Percentiles rank a stretch among this genome's conserved stretches.
phyloP scores from a whole-genome alignment of 2,113 vertebrate species.

The Chiloscyllium plagiosum region DNA sequence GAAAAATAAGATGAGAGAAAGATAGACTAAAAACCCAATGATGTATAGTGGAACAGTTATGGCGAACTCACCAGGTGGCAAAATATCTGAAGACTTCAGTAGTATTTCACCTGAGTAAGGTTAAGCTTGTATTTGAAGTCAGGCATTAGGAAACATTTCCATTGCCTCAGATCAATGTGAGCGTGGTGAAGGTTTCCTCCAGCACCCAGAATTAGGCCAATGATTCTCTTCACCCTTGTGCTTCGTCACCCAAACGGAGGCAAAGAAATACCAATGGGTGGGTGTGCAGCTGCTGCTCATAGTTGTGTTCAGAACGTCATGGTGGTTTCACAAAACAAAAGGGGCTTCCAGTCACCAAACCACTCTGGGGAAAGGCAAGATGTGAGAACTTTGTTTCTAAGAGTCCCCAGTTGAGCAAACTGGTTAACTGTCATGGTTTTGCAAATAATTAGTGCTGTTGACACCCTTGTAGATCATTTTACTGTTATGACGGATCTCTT shows the following conservation, averaged over 20 bases:
- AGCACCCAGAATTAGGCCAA: background rate
- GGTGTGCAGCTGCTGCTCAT: background rate
- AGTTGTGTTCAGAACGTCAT: background rate
- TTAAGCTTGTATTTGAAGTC: background rate
- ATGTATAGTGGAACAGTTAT: background rate
- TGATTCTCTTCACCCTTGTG: background rate
- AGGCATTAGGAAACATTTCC: background rate
- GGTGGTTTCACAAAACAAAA: background rate
- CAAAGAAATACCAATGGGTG: background rate
- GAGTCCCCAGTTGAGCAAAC: background rate
- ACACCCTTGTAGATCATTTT: background rate
- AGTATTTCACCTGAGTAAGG: background rate
- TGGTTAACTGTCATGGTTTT: background rate
- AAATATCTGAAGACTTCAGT: background rate
- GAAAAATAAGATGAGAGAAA: background rate
- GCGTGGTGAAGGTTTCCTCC: background rate
- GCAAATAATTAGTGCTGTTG: background rate
- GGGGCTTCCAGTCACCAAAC: background rate
- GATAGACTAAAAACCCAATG: background rate
- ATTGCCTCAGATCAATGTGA: background rate
- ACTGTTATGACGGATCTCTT: background rate
- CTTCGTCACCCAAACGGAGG: background rate
- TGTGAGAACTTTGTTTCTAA: background rate
- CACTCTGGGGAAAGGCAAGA: background rate
- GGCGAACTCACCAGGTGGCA: background rate